Evolutionary conservation across 2,888 invertebrate genomes (phyloP).

Genomic region (Drosophila atripex): DNA sequence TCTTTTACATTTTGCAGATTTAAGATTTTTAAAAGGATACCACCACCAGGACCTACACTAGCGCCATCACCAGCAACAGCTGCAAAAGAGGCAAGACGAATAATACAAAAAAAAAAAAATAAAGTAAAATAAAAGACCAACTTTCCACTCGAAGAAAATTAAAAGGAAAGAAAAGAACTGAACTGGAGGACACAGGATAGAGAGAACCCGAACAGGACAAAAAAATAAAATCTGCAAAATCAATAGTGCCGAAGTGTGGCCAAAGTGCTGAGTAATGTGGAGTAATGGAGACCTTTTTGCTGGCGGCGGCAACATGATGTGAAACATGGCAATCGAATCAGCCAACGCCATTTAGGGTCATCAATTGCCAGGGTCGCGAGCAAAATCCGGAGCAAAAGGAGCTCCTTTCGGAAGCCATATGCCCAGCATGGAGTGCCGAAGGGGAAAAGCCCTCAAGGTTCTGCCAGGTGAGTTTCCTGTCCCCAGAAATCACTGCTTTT

Average conservation of each 20-base stretch:
- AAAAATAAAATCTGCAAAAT: constrained; percentile 35
- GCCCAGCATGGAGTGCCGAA: constrained; percentile 57
- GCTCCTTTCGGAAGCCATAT: constrained; percentile 33
- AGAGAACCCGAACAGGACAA: background rate
- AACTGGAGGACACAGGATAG: constrained; percentile 5
- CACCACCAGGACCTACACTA: constrained; percentile 17
- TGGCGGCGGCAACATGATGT: constrained; percentile 74
- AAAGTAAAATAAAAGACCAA: constrained; percentile 16
- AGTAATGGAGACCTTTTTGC: constrained; percentile 74
- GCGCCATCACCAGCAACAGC: constrained; percentile 3
- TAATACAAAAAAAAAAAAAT: constrained; percentile 6
- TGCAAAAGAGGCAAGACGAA: constrained; percentile 7
- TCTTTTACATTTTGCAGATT: constrained; percentile 47
- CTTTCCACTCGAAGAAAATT: constrained; percentile 39
- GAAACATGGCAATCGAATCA: constrained; percentile 77
- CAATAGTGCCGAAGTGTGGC: constrained; percentile 48
- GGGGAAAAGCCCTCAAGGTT: constrained; percentile 34
- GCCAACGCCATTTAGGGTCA: constrained; percentile 77
- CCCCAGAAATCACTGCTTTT: constrained; percentile 43
- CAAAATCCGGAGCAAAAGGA: constrained; percentile 27
- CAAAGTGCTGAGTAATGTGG: constrained; percentile 75
- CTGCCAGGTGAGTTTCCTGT: constrained; percentile 57
- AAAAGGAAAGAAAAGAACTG: constrained; percentile 26
- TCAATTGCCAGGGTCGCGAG: constrained; percentile 67
- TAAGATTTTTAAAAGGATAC: constrained; percentile 46